phyloP scores from a whole-genome alignment of 1,140 invertebrate species.

The Brachionus rubens region DNA sequence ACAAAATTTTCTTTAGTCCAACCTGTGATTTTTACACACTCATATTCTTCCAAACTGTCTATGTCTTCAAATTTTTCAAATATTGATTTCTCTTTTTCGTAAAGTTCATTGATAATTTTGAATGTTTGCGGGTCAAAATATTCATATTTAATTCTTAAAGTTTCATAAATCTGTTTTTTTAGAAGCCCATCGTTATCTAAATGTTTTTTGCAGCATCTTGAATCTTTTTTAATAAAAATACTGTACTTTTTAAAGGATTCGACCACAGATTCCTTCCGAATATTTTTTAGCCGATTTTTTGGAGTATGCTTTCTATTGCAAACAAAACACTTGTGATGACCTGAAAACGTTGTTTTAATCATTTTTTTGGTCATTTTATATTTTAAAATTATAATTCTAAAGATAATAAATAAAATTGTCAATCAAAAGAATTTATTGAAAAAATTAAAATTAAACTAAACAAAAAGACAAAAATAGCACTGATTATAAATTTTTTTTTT shows the following conservation, averaged over 20 bases:
- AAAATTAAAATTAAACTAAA: too few species aligned
- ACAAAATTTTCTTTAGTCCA: constrained; percentile 20
- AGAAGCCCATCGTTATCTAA: constrained; percentile 5
- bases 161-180: constrained; percentile 12
- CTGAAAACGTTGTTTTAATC: constrained; percentile 25
- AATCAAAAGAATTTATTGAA: constrained; percentile 19
- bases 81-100: constrained; percentile 10
- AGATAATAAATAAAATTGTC: constrained; percentile 7
- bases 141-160: constrained; percentile 15
- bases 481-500: constrained; percentile 27
- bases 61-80: constrained; percentile 22
- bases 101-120: constrained; percentile 12
- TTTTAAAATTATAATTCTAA: constrained; percentile 1
- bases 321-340: constrained; percentile 27
- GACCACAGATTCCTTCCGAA: constrained; percentile 15
- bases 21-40: constrained; percentile 31
- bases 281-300: constrained; percentile 18
- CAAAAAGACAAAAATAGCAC: constrained; percentile 20
- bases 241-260: constrained; percentile 3
- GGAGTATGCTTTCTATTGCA: constrained; percentile 22
- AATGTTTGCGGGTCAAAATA: constrained; percentile 23
- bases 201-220: constrained; percentile 29
- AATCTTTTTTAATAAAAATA: constrained; percentile 38
- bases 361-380: constrained; percentile 17
- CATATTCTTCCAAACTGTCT: constrained; percentile 4